Base-by-base conservation (phyloP, 2,797 vertebrate species). In the Trachops cirrhosus region DNA sequence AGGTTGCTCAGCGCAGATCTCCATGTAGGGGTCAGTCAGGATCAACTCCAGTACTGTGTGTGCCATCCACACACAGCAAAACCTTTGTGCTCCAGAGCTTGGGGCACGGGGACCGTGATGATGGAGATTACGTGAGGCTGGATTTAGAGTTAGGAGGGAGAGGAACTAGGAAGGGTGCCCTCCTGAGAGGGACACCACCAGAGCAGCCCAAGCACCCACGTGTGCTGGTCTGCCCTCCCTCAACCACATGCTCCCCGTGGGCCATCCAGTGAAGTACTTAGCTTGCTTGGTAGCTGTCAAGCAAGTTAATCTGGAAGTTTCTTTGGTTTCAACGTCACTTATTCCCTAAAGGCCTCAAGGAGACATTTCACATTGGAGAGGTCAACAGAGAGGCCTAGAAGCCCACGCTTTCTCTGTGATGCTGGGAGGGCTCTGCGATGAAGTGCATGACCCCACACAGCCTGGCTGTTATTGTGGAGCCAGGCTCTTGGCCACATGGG, bases 41-140 rank as follows among this genome's bases (percentile, higher is more conserved):
- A 34, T 24, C 32, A n/a, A 77, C 7, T 2, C 1, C 0, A 52
- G 29, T 24, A 52, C 14, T 3, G 0, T 34, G 29, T 22, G 41
- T 41, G 1, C 64, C 14, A 9, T 44, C 22, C 32, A 62, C 34
- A 80, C 29, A 52, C 1, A 9, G 50, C 16, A 34, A 70, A 52
- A 64, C 64, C 41, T 50, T n/a, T 79, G 73, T 29, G n/a, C n/a
- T 71, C 67, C 52, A 48, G 44, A 22, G 22, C 24, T 24, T 82
- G 89, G 67, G 77, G 67, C 41, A 48, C 15, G 37, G 24, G n/a
- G 41, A 52, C 12, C 18, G 24, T 18, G 32, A 29, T 5, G 7
- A 46, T 3, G 37, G 73, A 9, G 15, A n/a, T 48, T n/a, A 39
- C 0, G 0, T 0, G 0, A 82, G 67, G 32, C 39, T 4, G 0